Conservation (phyloP, 2,113 vertebrate species). For the Spea bombifrons region DNA sequence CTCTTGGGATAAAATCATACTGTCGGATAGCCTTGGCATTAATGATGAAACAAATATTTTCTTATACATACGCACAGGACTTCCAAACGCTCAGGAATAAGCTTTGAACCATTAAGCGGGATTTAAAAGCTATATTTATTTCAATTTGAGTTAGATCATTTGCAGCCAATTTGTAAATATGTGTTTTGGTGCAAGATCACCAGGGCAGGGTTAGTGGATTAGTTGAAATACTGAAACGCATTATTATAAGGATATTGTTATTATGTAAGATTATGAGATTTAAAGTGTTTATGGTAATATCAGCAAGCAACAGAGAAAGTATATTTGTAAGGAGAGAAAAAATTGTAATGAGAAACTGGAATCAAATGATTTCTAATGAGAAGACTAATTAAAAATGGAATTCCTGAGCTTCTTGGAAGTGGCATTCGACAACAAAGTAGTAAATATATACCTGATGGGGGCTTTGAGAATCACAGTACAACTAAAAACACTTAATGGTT, state of each 20-base stretch:
- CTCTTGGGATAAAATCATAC: too few species aligned
- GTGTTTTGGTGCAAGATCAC: background rate
- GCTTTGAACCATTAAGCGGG: background rate
- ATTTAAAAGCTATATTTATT: background rate
- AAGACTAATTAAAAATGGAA: background rate
- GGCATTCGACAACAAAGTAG: background rate
- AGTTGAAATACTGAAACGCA: background rate
- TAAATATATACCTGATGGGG: conserved; percentile 1
- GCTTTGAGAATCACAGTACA: background rate
- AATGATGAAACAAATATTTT: too few species aligned
- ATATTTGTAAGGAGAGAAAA: background rate
- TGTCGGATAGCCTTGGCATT: too few species aligned
- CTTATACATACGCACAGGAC: too few species aligned
- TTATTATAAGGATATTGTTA: conserved; percentile 10
- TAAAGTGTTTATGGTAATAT: conserved; percentile 7
- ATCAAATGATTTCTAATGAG: conserved; percentile 8
- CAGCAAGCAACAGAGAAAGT: background rate
- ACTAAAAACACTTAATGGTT: background rate
- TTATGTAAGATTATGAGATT: conserved; percentile 10
- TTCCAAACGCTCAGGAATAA: background rate
- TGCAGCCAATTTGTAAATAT: background rate
- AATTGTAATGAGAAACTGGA: background rate
- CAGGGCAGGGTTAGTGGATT: background rate
- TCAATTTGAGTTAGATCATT: background rate
- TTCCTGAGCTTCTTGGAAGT: background rate